Percentiles rank a stretch among this genome's conserved stretches.
Evolutionary conservation across 92 coral and sea anemone genomes (phyloP).

Genomic region (Paramuricea clavata): DNA sequence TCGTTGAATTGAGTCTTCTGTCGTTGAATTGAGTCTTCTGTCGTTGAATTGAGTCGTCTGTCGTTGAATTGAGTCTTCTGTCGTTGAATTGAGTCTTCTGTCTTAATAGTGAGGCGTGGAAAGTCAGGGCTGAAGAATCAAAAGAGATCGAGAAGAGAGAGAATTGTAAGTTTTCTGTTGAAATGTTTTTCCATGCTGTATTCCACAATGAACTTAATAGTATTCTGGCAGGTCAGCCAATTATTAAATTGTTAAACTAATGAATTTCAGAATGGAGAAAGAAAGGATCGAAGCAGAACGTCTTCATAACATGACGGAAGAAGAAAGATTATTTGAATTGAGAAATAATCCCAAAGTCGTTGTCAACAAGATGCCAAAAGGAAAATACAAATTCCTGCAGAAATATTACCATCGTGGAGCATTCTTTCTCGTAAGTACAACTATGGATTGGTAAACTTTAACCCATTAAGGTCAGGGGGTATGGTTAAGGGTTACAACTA

Average conservation of each 20-base stretch:
- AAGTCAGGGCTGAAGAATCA: conserved; percentile 94
- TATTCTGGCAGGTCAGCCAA: too few species aligned
- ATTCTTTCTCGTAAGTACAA: conserved; percentile 84
- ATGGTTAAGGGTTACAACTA: too few species aligned
- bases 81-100: conserved; percentile 46
- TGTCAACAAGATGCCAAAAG: conserved; percentile 89
- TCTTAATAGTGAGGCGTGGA: conserved; percentile 91
- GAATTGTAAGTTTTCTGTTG: conserved; percentile 79
- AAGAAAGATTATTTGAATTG: conserved; percentile 81
- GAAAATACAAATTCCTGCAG: conserved; percentile 94
- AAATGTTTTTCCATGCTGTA: background rate
- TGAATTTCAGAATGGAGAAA: conserved; percentile 76
- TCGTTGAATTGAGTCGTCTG: background rate
- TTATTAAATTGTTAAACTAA: background rate
- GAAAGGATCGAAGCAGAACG: conserved; percentile 87
- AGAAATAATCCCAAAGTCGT: conserved; percentile 79
- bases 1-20: too few species aligned
- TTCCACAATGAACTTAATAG: too few species aligned
- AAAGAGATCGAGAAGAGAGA: conserved; percentile 94
- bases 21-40: too few species aligned
- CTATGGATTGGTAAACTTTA: background rate
- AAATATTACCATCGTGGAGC: conserved; percentile 95
- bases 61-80: background rate
- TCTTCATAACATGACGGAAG: conserved; percentile 84
- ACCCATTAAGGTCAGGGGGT: too few species aligned